A percentile compares a stretch with the other conserved stretches of the same genome.
These are phyloP conservation scores for Eristalinus sepulchralis DNA, from an alignment of 2,888 invertebrate species.

Conservation along the genomic window DNA sequence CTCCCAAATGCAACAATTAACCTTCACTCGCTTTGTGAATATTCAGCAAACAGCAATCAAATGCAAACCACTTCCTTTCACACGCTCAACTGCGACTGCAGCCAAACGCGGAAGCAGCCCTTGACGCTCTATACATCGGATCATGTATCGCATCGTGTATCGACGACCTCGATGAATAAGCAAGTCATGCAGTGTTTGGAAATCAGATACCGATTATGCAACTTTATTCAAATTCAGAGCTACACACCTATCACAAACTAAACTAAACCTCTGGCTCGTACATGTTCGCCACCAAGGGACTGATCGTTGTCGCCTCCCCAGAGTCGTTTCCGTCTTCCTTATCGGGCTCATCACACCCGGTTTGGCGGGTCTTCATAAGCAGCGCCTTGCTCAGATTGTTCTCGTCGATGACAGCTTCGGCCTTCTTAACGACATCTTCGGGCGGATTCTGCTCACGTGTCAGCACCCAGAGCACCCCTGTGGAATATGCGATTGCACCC, in stretches of 20 bases:
- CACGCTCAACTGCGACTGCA: background rate
- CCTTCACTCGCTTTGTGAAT: background rate
- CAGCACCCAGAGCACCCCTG: slow-evolving; percentile 65
- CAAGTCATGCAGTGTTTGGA: background rate
- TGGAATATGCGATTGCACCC: slow-evolving; percentile 71
- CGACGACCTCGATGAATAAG: background rate
- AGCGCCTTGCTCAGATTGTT: slow-evolving; percentile 74
- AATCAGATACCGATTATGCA: background rate
- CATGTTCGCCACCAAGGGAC: background rate
- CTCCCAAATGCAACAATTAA: background rate
- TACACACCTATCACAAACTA: background rate
- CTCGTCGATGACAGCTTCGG: slow-evolving; percentile 74
- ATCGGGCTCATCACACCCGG: slow-evolving; percentile 73
- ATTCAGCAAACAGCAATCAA: background rate
- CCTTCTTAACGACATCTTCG: slow-evolving; percentile 72
- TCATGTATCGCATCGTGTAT: background rate
- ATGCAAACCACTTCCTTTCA: background rate
- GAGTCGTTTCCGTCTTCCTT: slow-evolving; percentile 12
- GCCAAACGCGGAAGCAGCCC: background rate
- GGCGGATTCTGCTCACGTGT: slow-evolving; percentile 76
- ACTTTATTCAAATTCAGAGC: background rate
- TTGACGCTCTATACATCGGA: background rate
- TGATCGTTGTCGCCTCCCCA: background rate
- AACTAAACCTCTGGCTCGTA: background rate
- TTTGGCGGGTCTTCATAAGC: slow-evolving; percentile 75